Percentiles rank a stretch among this genome's conserved stretches.
Evolutionary conservation across 2,888 invertebrate species (phyloP).

Genomic region (Dendrolimus pini): DNA sequence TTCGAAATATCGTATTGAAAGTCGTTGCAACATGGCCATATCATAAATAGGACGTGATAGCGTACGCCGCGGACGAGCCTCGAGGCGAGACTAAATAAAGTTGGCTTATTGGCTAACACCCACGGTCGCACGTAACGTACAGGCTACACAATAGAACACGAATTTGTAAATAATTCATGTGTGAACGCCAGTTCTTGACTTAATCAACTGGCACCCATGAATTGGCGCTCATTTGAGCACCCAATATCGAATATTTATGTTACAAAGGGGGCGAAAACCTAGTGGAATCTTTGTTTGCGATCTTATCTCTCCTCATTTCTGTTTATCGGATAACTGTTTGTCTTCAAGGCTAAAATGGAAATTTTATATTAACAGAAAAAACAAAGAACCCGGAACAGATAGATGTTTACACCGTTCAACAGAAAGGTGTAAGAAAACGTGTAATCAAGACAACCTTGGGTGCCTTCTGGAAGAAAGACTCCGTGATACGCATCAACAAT

Average conservation of each 20-base stretch:
- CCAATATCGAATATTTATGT: too few species aligned
- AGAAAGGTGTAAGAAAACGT: constrained; percentile 77
- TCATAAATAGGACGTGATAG: constrained; percentile 28
- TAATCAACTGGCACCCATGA: constrained; percentile 27
- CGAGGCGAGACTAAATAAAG: constrained; percentile 42
- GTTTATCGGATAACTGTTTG: not conserved
- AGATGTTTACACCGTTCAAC: constrained; percentile 80
- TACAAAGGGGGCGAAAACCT: constrained; percentile 18
- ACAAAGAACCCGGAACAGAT: constrained; percentile 84
- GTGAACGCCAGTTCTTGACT: constrained; percentile 17
- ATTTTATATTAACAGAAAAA: constrained; percentile 74
- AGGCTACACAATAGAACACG: constrained; percentile 33
- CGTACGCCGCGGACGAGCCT: constrained; percentile 32
- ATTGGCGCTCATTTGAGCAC: too few species aligned
- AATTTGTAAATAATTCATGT: constrained; percentile 56
- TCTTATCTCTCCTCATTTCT: not conserved
- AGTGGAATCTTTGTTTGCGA: constrained; percentile 4
- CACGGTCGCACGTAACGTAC: constrained; percentile 36
- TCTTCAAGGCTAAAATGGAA: not conserved
- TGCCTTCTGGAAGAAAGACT: constrained; percentile 82
- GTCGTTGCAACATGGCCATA: not conserved
- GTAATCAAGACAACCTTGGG: constrained; percentile 78
- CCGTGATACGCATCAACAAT: constrained; percentile 83
- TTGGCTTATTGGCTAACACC: constrained; percentile 30
- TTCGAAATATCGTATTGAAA: constrained; percentile 4